Conservation (phyloP, 2,797 vertebrate species). For the Setipinna tenuifilis region DNA sequence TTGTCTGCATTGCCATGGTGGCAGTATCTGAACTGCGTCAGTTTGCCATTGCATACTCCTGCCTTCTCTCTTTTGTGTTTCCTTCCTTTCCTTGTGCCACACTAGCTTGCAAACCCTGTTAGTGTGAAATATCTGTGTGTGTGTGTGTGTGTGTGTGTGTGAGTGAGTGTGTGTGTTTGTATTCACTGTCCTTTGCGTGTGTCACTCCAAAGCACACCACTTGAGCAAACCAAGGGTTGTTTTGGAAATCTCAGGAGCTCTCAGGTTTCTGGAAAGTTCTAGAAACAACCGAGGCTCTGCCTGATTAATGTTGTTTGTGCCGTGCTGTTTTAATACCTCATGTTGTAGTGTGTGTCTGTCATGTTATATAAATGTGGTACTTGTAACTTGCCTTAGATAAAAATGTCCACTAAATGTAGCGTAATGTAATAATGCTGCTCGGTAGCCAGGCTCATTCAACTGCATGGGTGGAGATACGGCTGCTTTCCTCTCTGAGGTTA, state of each 20-base stretch:
- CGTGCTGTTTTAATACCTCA: not conserved
- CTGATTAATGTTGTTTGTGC: not conserved
- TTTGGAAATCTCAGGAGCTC: not conserved
- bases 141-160: not conserved
- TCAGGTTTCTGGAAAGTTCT: not conserved
- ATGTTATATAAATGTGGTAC: not conserved
- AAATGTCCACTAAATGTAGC: too few relatives aligned
- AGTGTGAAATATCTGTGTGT: not conserved
- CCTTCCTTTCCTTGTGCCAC: slow-evolving; percentile 30
- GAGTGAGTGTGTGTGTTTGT: not conserved
- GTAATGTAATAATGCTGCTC: not conserved
- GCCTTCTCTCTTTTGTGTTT: not conserved
- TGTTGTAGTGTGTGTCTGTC: not conserved
- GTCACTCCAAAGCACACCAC: not conserved
- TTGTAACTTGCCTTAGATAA: too few relatives aligned
- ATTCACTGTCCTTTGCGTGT: not conserved
- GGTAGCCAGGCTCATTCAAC: not conserved
- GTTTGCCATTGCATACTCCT: not conserved
- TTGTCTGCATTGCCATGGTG: slow-evolving; percentile 25
- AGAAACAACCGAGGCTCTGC: not conserved
- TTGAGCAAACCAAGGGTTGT: not conserved
- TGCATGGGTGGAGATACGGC: not conserved
- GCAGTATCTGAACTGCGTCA: not conserved
- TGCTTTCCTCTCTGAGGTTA: not conserved
- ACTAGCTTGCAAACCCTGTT: slow-evolving; percentile 28